Conservation (phyloP, 2,888 invertebrate species). For the Octonoba sinensis region DNA sequence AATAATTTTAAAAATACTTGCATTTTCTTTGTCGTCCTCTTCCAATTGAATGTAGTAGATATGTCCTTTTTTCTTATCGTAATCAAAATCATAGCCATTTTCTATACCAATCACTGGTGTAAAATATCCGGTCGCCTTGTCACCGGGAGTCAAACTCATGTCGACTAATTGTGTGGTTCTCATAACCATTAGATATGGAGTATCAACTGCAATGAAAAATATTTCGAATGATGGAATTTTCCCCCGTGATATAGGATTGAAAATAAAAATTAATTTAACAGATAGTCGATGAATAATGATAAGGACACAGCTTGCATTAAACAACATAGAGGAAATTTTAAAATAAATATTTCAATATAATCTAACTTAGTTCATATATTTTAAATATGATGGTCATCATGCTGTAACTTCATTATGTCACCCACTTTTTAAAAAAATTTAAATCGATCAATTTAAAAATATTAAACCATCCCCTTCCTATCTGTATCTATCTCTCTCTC, state of each 20-base stretch:
- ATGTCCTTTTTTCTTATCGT: slow-evolving; percentile 85
- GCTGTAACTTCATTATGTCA: too few species aligned
- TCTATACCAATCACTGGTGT: slow-evolving; percentile 90
- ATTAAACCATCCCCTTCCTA: too few species aligned
- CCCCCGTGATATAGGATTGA: neutral
- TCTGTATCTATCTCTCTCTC: too few species aligned
- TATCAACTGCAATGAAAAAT: slow-evolving; percentile 77
- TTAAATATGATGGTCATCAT: too few species aligned
- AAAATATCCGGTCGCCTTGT: slow-evolving; percentile 78
- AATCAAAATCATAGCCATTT: slow-evolving; percentile 90
- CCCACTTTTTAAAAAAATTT: too few species aligned
- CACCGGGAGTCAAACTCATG: slow-evolving; percentile 81
- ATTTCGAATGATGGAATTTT: neutral
- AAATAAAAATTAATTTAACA: neutral
- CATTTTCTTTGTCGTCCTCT: slow-evolving; percentile 79
- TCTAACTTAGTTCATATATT: too few species aligned
- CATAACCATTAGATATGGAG: slow-evolving; percentile 89
- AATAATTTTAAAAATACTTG: slow-evolving; percentile 70
- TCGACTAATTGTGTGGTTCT: slow-evolving; percentile 91
- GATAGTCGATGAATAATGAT: neutral
- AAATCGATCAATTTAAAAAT: too few species aligned
- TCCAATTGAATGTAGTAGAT: slow-evolving; percentile 87
- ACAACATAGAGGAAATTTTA: neutral
- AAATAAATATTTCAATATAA: too few species aligned
- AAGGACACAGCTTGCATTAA: neutral